A percentile compares a stretch with the other conserved stretches of the same genome.
phyloP scores from a whole-genome alignment of 2,888 invertebrate species.

The Mesorhabditis spiculigera region DNA sequence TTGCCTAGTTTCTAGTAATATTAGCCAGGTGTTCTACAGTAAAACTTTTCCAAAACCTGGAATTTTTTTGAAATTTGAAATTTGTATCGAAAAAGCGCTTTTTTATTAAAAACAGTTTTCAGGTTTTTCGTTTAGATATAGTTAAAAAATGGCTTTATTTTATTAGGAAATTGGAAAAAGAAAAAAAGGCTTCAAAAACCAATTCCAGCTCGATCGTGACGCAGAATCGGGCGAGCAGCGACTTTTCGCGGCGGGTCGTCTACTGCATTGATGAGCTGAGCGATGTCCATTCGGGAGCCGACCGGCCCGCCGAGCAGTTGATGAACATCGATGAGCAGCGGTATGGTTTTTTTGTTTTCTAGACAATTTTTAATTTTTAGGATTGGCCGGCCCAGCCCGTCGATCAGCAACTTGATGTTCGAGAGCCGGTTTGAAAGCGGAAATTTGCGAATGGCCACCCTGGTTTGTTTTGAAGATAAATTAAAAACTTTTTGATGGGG shows the following conservation, averaged over 20 bases:
- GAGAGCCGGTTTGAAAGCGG: conserved; percentile 84
- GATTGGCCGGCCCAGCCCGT: background rate
- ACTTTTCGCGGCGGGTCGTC: background rate
- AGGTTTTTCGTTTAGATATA: too few species aligned
- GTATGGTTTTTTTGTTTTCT: background rate
- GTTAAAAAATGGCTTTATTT: too few species aligned
- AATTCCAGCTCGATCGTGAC: background rate
- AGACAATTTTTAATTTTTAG: background rate
- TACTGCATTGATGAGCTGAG: background rate
- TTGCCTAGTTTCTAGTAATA: too few species aligned
- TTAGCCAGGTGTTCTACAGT: too few species aligned
- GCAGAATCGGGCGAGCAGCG: background rate
- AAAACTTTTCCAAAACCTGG: too few species aligned
- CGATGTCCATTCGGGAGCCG: background rate
- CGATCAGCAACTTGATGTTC: conserved; percentile 67
- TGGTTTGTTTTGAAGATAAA: conserved; percentile 64
- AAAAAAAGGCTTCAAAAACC: too few species aligned
- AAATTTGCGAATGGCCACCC: conserved; percentile 77
- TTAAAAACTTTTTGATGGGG: conserved; percentile 1
- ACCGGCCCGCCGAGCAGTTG: background rate
- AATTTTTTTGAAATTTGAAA: too few species aligned
- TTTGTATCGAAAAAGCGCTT: too few species aligned
- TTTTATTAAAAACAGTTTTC: too few species aligned
- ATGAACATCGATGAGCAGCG: background rate
- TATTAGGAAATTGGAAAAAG: too few species aligned